These are phyloP conservation scores for Choloepus didactylus DNA, from an alignment of 2,797 vertebrate genomes.

Conservation along the genomic window DNA sequence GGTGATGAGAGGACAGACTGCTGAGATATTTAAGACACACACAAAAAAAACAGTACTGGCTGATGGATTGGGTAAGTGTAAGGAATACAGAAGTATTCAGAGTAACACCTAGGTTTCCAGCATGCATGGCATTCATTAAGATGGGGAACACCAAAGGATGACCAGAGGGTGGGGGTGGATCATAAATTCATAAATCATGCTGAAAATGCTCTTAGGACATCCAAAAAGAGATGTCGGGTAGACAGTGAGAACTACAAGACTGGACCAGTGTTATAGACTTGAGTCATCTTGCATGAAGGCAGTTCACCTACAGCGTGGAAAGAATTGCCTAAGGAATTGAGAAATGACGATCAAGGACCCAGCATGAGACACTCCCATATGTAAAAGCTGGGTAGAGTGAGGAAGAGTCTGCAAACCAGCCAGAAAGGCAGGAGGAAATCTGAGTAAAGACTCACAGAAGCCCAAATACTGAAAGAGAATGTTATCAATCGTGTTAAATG, in stretches of 20 bases:
- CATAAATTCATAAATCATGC: neutral
- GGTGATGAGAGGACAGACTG: neutral
- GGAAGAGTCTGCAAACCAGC: neutral
- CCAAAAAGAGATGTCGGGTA: neutral
- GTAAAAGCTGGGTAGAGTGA: neutral
- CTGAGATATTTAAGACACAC: neutral
- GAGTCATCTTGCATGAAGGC: neutral
- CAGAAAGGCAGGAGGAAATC: neutral
- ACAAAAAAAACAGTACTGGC: neutral
- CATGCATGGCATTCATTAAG: neutral
- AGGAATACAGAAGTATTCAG: neutral
- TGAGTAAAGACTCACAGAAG: neutral
- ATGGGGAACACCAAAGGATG: neutral
- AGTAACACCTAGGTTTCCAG: neutral
- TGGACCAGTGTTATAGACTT: neutral
- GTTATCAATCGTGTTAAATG: neutral
- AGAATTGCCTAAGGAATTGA: neutral
- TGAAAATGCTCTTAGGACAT: neutral
- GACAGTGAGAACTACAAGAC: neutral
- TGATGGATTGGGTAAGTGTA: neutral
- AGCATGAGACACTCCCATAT: neutral
- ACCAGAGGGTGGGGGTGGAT: neutral
- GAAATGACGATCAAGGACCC: neutral
- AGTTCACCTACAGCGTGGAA: neutral
- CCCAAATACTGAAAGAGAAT: neutral